Evolutionary conservation across 1,140 invertebrate species (phyloP), one percentile per base, ranked within the genome.

Genomic region (Acromyrmex echinatior): DNA sequence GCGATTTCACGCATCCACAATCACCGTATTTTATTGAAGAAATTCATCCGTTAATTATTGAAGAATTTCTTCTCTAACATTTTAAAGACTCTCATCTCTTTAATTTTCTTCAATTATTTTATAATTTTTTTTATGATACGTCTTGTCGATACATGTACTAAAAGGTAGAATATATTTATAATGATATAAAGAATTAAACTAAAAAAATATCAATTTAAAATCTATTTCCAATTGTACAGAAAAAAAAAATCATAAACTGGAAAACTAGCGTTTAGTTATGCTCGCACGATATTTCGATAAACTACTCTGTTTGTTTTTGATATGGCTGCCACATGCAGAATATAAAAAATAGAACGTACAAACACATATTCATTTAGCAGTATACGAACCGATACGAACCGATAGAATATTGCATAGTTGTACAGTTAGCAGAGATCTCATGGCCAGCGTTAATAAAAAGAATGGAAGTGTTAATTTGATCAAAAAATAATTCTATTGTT

Each of bases 391-490:
- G 39, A 84, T 84, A 62, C 39, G 39, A 45, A 25, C 25, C 70
- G 28, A 82, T 74, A 82, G 68, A 53, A 84, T 74, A 49, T 73
- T 60, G 80, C 56, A 68, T 21, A 82, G 80, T 58, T 82, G 56
- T 76, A 35, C 80, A 63, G 80, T 62, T 76, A 74, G 68, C 80
- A 60, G 80, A 74, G 56, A 74, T 74, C 70, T 74, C 80, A 82
- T 62, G 68, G 80, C 56, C 39, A 35, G 28, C 56, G 56, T 74
- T 84, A 84, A 84, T 84, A 84, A 84, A 80, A 84, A 84, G 80
- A 84, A 84, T 84, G 56, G 56, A 76, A 84, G 80, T 84, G 80
- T 84, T 84, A 84, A 84, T 84, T 84, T 84, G 56, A 76, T 84
- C 35, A 62, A 74, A 84, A 74, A 84, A 76, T 76, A 74, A 76